Conservation (phyloP, 2,113 vertebrate genomes). For the Oryzias javanicus region DNA sequence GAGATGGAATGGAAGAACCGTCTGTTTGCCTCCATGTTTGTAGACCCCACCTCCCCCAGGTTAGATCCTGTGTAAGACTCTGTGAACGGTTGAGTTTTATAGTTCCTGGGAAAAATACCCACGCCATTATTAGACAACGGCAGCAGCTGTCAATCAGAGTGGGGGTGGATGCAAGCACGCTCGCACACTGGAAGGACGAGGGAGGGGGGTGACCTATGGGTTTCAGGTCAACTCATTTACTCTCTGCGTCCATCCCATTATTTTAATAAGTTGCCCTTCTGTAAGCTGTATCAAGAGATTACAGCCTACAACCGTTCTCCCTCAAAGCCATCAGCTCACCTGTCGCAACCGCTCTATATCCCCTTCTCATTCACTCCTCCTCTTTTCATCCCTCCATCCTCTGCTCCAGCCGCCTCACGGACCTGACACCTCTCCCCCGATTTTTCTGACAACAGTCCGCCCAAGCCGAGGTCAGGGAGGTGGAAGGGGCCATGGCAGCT, state of each 20-base stretch:
- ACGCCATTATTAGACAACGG: conserved; percentile 66
- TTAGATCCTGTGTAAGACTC: conserved; percentile 1
- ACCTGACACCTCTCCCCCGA: conserved; percentile 43
- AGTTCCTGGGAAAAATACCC: conserved; percentile 74
- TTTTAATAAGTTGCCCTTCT: conserved; percentile 76
- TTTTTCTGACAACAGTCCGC: conserved; percentile 30
- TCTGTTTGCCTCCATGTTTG: conserved; percentile 27
- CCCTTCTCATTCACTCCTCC: conserved; percentile 45
- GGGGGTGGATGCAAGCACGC: conserved; percentile 58
- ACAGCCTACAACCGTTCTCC: conserved; percentile 50
- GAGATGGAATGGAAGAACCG: not conserved
- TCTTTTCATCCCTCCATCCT: conserved; percentile 26
- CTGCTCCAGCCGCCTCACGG: conserved; percentile 18
- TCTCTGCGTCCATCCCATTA: conserved; percentile 76
- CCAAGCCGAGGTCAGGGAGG: conserved; percentile 35
- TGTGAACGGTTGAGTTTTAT: conserved; percentile 24
- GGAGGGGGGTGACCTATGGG: conserved; percentile 70
- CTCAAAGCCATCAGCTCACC: conserved; percentile 66
- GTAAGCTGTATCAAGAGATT: conserved; percentile 71
- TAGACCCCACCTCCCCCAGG: conserved; percentile 13
- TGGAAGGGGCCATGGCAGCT: conserved; percentile 1
- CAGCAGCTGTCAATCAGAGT: conserved; percentile 72
- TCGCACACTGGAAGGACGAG: conserved; percentile 9
- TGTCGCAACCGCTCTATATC: conserved; percentile 54
- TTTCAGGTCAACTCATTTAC: conserved; percentile 82